phyloP scores from a whole-genome alignment of 2,113 vertebrate genomes.

The Nothocercus julius region DNA sequence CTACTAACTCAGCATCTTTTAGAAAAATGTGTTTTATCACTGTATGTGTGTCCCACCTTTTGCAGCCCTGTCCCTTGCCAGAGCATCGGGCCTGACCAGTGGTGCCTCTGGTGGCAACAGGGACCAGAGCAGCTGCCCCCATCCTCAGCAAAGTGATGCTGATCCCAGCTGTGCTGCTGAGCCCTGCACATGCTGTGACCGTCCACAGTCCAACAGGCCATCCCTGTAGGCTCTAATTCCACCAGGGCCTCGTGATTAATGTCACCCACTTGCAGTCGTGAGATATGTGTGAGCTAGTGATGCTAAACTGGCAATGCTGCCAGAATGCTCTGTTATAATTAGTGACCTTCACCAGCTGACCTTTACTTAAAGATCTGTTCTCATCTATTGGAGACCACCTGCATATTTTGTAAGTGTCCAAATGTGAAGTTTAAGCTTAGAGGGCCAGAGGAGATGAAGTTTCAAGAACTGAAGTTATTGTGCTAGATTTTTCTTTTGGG shows the following conservation, averaged over 20 bases:
- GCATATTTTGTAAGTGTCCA: neutral
- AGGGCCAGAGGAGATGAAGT: neutral
- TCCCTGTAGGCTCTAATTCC: neutral
- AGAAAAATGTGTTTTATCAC: fast-evolving
- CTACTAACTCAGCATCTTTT: neutral
- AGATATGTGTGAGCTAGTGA: neutral
- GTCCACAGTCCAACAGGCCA: neutral
- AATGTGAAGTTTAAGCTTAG: neutral
- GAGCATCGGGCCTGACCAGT: neutral
- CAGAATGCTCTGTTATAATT: neutral
- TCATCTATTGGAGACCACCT: neutral
- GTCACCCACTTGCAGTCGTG: neutral
- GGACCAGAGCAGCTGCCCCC: neutral
- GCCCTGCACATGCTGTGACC: neutral
- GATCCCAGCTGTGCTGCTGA: neutral
- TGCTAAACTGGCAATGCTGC: neutral
- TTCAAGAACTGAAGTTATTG: neutral
- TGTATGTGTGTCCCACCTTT: neutral
- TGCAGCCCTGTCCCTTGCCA: neutral
- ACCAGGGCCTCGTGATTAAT: neutral
- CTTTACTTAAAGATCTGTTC: neutral
- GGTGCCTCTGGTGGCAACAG: neutral
- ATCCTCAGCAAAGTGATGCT: neutral
- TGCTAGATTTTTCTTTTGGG: neutral
- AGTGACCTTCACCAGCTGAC: conserved; percentile 1